Evolutionary conservation across 2,113 vertebrate species (phyloP).

Genomic region (Orycteropus afer): DNA sequence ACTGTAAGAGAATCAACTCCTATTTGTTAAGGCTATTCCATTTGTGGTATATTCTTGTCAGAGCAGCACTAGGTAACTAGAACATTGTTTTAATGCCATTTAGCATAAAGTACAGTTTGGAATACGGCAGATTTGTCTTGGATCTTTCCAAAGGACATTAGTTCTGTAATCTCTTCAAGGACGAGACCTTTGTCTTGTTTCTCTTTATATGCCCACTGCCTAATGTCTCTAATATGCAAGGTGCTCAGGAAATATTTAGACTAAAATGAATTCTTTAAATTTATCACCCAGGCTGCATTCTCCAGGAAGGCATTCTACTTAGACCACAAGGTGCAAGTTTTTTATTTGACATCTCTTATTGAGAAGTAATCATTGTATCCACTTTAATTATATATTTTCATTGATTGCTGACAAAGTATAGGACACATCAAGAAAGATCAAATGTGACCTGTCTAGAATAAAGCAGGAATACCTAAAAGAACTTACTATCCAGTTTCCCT

Average conservation of each 20-base stretch:
- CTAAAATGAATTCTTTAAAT: neutral
- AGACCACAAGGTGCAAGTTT: neutral
- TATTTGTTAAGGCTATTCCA: too few species aligned
- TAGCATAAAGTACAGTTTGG: neutral
- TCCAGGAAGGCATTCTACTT: neutral
- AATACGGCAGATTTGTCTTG: constrained; percentile 30
- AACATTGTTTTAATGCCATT: too few species aligned
- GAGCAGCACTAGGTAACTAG: too few species aligned
- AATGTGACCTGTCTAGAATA: neutral
- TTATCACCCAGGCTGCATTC: neutral
- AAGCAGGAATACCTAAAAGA: neutral
- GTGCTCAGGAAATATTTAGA: neutral
- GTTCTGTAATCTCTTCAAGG: neutral
- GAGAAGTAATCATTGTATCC: neutral
- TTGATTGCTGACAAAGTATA: constrained; percentile 10
- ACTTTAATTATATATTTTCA: neutral
- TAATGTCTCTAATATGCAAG: neutral
- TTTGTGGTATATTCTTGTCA: too few species aligned
- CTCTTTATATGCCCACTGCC: neutral
- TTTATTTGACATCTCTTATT: constrained; percentile 17
- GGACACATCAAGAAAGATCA: neutral
- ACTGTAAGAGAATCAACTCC: too few species aligned
- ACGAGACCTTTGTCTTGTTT: neutral
- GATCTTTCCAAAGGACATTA: neutral
- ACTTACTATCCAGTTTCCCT: neutral